Evolutionary conservation across 2,888 invertebrate species (phyloP).

Genomic region (Cepaea hortensis): DNA sequence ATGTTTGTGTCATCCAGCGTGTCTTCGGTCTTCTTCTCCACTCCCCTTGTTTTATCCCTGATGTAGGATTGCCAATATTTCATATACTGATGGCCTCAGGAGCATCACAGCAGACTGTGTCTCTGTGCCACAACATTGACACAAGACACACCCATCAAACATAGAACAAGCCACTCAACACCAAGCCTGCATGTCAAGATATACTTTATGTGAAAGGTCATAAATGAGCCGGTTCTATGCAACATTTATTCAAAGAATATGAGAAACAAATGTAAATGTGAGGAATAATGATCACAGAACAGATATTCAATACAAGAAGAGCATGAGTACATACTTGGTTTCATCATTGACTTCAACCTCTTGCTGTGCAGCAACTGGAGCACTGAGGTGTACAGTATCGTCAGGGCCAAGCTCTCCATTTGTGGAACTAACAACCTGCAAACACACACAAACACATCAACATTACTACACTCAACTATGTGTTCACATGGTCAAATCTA

Average conservation of each 20-base stretch:
- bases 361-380: constrained; percentile 94
- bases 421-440: constrained; percentile 96
- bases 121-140: no score
- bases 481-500: no score
- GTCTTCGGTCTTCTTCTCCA: no score
- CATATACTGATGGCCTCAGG: no score
- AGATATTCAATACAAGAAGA: background rate
- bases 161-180: no score
- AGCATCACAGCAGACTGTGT: no score
- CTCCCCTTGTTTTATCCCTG: no score
- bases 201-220: background rate
- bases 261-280: background rate
- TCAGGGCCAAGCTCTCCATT: constrained; percentile 87
- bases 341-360: constrained; percentile 97
- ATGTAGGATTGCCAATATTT: no score
- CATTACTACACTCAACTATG: background rate
- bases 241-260: background rate
- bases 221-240: background rate
- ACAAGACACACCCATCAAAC: no score
- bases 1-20: no score
- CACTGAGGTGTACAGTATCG: constrained; percentile 97
- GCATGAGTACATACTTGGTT: constrained; percentile 77
- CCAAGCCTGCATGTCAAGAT: background rate
- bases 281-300: background rate
- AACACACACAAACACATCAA: constrained; percentile 41